Percentiles rank a stretch among this genome's conserved stretches.
Evolutionary conservation across 92 coral and sea anemone species (phyloP).

Genomic region (Scolanthus callimorphus): DNA sequence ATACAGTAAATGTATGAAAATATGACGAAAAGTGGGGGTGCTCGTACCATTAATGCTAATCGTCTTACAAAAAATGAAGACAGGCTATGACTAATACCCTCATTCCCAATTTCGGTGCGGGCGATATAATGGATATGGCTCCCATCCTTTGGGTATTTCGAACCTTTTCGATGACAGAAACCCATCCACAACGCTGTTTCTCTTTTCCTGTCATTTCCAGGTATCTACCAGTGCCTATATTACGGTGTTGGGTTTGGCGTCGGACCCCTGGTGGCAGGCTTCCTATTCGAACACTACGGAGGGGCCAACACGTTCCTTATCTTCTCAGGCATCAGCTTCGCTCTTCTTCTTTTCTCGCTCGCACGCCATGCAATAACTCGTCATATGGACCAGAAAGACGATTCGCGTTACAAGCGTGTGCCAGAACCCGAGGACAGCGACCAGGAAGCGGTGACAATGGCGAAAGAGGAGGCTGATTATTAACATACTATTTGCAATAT

Average conservation of each 20-base stretch:
- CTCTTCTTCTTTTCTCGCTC: constrained; percentile 22
- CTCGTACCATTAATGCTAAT: too few species aligned
- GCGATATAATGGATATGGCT: too few species aligned
- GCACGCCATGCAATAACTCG: constrained; percentile 21
- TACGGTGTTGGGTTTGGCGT: constrained; percentile 41
- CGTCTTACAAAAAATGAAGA: too few species aligned
- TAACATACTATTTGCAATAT: not conserved
- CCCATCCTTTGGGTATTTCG: too few species aligned
- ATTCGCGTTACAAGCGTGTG: constrained; percentile 4
- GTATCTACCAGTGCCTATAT: constrained; percentile 38
- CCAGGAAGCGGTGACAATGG: constrained; percentile 9
- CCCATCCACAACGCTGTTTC: too few species aligned
- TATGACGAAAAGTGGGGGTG: too few species aligned
- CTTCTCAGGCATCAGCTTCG: constrained; percentile 28
- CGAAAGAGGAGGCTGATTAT: constrained; percentile 19
- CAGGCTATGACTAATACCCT: too few species aligned
- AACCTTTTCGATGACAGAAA: too few species aligned
- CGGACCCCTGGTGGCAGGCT: constrained; percentile 36
- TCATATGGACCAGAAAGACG: constrained; percentile 16
- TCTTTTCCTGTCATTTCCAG: too few species aligned
- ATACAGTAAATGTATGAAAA: too few species aligned
- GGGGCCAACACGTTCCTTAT: constrained; percentile 46
- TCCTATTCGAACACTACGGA: constrained; percentile 30
- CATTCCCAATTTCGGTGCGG: too few species aligned
- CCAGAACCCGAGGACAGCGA: constrained; percentile 14